Percentiles rank a stretch among this genome's conserved stretches.
These are phyloP conservation scores for Myotis myotis DNA, from an alignment of 2,797 vertebrate genomes.

Conservation along the genomic window DNA sequence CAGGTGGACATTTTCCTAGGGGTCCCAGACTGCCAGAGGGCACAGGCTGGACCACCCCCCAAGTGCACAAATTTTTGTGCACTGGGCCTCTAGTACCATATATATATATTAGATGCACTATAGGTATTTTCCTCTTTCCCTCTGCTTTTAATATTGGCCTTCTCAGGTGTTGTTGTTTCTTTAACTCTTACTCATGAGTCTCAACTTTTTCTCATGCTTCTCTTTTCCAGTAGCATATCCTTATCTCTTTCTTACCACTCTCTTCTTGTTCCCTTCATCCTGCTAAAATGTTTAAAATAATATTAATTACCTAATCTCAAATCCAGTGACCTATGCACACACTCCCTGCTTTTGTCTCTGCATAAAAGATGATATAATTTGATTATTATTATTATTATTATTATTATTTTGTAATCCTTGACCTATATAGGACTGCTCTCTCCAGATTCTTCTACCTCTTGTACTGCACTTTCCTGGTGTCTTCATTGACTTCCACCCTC, in stretches of 20 bases:
- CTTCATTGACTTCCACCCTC: not conserved
- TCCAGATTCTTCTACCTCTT: not conserved
- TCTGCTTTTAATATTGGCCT: not conserved
- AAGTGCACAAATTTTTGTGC: too few relatives aligned
- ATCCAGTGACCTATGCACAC: not conserved
- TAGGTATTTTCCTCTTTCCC: not conserved
- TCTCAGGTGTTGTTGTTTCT: not conserved
- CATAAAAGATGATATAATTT: not conserved
- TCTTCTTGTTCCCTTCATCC: not conserved
- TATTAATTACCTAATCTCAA: not conserved
- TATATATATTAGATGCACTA: not conserved
- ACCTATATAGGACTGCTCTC: not conserved
- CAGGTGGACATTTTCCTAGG: too few relatives aligned
- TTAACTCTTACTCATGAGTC: not conserved
- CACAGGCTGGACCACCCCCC: too few relatives aligned
- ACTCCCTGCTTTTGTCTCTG: not conserved
- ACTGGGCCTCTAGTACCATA: too few relatives aligned
- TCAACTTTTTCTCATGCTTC: not conserved
- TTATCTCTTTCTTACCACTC: not conserved
- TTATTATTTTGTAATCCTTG: not conserved
- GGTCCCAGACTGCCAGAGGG: too few relatives aligned
- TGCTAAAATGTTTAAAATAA: not conserved
- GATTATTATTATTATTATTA: not conserved
- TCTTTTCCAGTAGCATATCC: not conserved
- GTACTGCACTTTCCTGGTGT: not conserved